Percentiles rank a stretch among this genome's conserved stretches.
These are phyloP conservation scores for Cherax destructor DNA, from an alignment of 1,140 invertebrate genomes.

Conservation along the genomic window DNA sequence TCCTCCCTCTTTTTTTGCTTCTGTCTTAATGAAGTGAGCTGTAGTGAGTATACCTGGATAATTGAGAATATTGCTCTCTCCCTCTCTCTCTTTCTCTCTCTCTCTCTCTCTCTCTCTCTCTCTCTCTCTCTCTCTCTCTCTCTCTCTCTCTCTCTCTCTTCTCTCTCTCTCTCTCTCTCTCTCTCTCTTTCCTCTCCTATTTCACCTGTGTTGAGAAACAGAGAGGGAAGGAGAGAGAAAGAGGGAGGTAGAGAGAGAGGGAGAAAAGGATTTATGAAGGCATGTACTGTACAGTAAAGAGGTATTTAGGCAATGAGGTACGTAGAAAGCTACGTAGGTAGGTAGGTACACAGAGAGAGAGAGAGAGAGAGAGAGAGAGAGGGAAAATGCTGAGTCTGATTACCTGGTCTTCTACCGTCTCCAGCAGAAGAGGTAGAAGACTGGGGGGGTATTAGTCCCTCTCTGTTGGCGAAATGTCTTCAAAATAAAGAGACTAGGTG, in stretches of 20 bases:
- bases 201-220: not conserved
- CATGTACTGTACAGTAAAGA: not conserved
- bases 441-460: too few relatives aligned
- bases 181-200: not conserved
- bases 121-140: not conserved
- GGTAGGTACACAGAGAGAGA: not conserved
- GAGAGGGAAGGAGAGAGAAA: not conserved
- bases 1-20: too few relatives aligned
- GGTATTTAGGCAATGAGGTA: not conserved
- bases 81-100: not conserved
- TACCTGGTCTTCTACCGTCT: too few relatives aligned
- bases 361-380: constrained; percentile 9
- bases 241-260: not conserved
- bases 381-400: not conserved
- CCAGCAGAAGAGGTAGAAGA: too few relatives aligned
- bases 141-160: not conserved
- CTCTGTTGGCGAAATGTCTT: too few relatives aligned
- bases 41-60: not conserved
- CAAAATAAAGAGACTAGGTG: too few relatives aligned
- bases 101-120: not conserved
- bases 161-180: not conserved
- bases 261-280: not conserved
- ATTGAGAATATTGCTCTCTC: not conserved
- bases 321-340: not conserved
- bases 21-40: not conserved